Percentiles rank a stretch among this genome's conserved stretches.
Evolutionary conservation across 2,113 vertebrate genomes (phyloP).

Genomic region (Percopsis transmontana): DNA sequence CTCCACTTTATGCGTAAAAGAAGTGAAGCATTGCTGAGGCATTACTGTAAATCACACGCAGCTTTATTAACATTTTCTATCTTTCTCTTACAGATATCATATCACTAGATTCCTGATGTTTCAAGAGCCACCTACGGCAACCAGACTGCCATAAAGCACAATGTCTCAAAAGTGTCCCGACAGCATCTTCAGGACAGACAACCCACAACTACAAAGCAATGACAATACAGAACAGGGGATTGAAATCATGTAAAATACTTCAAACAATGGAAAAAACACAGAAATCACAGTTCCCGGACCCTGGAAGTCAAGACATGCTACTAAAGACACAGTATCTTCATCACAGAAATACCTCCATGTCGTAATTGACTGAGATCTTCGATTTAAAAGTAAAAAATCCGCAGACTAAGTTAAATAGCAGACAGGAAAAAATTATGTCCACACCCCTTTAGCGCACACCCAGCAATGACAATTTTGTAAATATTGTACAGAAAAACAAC

Average conservation of each 20-base stretch:
- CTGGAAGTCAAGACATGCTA: constrained; percentile 50
- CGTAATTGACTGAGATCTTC: constrained; percentile 51
- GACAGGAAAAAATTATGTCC: constrained; percentile 47
- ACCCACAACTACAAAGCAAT: constrained; percentile 19
- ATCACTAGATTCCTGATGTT: constrained; percentile 84
- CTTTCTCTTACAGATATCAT: constrained; percentile 80
- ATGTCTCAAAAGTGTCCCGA: constrained; percentile 73
- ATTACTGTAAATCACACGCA: constrained; percentile 10
- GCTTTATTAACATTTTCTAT: constrained; percentile 51
- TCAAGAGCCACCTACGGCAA: constrained; percentile 82
- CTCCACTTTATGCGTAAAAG: constrained; percentile 12
- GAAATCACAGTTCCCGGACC: constrained; percentile 50
- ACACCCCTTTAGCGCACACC: constrained; percentile 64
- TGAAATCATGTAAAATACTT: constrained; percentile 22
- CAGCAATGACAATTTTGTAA: constrained; percentile 71
- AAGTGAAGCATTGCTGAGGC: constrained; percentile 2
- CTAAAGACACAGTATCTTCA: constrained; percentile 40
- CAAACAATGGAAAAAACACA: constrained; percentile 55
- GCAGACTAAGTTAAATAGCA: constrained; percentile 54
- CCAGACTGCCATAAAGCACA: constrained; percentile 95
- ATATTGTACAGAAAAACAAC: constrained; percentile 76
- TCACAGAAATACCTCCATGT: constrained; percentile 61
- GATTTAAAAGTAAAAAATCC: constrained; percentile 44
- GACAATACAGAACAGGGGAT: constrained; percentile 27
- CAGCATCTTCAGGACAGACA: constrained; percentile 44